Evolutionary conservation across 2,113 vertebrate species (phyloP), one percentile per base, ranked within the genome.

Genomic region (Ochotona princeps): DNA sequence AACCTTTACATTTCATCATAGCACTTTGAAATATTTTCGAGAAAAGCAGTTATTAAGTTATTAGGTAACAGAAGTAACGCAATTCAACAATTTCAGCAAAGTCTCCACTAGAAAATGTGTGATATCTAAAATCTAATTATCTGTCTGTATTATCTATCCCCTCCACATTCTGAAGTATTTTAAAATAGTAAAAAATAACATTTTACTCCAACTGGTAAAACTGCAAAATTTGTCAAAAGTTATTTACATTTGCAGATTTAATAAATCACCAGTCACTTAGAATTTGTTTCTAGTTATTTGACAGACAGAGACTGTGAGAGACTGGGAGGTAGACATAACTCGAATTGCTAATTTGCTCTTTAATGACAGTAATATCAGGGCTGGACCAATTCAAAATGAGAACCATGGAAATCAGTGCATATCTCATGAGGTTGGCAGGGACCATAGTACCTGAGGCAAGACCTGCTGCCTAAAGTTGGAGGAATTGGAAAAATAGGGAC

Each of bases 11-110:
- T 30, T 6, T 1, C 78, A 78, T 0, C 54, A 57, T 17, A 47
- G 9, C 79, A 26, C 20, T 80, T 2, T 90, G 49, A 81, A 38
- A 82, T 83, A 91, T 69, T 91, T 90, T 86, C 18, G 67, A 47
- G 6, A 0, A 44, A 61, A 76, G 26, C 85, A 83, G 23, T 70
- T 61, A 74, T 74, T 88, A 80, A 87, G 69, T 63, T 78, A 87
- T 83, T 70, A 75, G 21, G 63, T 89, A 79, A 57, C 32, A 69
- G 18, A 84, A 88, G 7, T 85, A 44, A 74, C 69, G 69, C 89
- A 93, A 91, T 70, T 60, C 1, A 80, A 76, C 3, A 44, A 26
- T 69, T 90, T 32, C 51, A 63, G 8, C 20, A 90, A 18, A 25
- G 2, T 73, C 15, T 80, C 5, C 81, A 44, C 83, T 10, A 95